Evolutionary conservation across 1,140 invertebrate species (phyloP), one percentile per base, ranked within the genome.

Genomic region (Drosophila mayri): DNA sequence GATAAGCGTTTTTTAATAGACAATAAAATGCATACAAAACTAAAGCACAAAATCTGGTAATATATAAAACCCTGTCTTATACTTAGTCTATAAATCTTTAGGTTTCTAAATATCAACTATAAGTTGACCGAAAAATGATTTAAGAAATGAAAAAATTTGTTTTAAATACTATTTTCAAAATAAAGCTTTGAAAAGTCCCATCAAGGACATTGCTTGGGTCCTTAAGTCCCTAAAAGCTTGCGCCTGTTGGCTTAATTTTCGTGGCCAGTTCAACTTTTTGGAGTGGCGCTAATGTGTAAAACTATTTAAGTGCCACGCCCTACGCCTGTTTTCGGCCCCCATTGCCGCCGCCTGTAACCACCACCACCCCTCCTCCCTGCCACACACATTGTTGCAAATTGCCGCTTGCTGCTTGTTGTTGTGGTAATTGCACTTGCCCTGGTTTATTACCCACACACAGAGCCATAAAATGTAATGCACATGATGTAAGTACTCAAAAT

Each of bases 401-500:
- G 75, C 54, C 54, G 59, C 71, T 68, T 49, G 44, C 54, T 40
- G 20, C 67, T 61, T 77, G 57, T 44, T 63, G 41, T 47, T 76
- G 65, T 64, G 76, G 85, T 87, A 87, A 88, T 87, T 87, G 84
- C 84, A 88, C 84, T 88, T 67, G 46, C 61, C 54, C 50, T 88
- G 80, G 76, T 87, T 87, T 87, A 87, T 87, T 86, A 88, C 76
- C 83, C 72, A 60, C 77, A 72, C 76, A 85, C 63, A 55, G 52
- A 80, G 73, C 62, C 84, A 76, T 87, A 84, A 87, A 87, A 87
- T 79, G 66, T 90, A 75, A 88, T 87, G 81, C 77, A 81, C 85
- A 84, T 90, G 80, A 87, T 87, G 84, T 84, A 70, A 79, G 76
- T 76, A 66, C 84, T 88, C 82, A 79, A 83, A 88, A 79, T 79